Percentiles rank a stretch among this genome's conserved stretches.
Conservation (phyloP, 2,797 vertebrate genomes). For the Pampus argenteus region DNA sequence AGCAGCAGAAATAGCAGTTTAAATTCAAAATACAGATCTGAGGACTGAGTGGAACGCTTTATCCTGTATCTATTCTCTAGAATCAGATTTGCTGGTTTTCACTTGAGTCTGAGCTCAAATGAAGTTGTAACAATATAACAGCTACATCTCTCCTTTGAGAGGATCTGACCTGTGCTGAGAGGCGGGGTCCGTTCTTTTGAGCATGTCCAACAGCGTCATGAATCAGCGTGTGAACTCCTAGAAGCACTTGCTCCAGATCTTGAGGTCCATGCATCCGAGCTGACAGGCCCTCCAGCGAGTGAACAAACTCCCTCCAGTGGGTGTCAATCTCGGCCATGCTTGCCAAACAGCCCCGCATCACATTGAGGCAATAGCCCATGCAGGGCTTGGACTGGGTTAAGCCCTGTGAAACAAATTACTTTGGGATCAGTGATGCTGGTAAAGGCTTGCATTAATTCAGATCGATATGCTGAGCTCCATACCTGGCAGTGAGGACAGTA, state of each 20-base stretch:
- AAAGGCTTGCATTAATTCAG: constrained; percentile 36
- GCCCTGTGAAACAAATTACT: constrained; percentile 72
- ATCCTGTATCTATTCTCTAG: not conserved
- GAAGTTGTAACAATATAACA: not conserved
- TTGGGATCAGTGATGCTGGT: constrained; percentile 37
- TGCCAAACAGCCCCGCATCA: constrained; percentile 90
- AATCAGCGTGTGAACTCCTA: constrained; percentile 85
- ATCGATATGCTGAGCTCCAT: constrained; percentile 37
- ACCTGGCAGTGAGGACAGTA: constrained; percentile 91
- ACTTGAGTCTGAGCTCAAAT: not conserved
- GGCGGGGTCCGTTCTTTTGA: constrained; percentile 71
- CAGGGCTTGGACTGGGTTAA: constrained; percentile 88
- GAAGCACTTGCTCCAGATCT: constrained; percentile 86
- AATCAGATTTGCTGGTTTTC: constrained; percentile 20
- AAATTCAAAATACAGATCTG: constrained; percentile 5
- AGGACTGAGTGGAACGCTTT: not conserved
- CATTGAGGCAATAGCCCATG: constrained; percentile 92
- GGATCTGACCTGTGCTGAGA: constrained; percentile 85
- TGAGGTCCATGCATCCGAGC: constrained; percentile 81
- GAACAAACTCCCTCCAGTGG: constrained; percentile 89
- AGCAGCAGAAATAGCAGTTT: constrained; percentile 11
- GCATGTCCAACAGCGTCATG: constrained; percentile 85
- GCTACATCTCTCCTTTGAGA: constrained; percentile 12
- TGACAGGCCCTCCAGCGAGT: constrained; percentile 88
- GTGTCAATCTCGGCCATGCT: constrained; percentile 88